These are phyloP conservation scores for Dicaeum eximium DNA, from an alignment of 2,113 vertebrate species.

Conservation along the genomic window DNA sequence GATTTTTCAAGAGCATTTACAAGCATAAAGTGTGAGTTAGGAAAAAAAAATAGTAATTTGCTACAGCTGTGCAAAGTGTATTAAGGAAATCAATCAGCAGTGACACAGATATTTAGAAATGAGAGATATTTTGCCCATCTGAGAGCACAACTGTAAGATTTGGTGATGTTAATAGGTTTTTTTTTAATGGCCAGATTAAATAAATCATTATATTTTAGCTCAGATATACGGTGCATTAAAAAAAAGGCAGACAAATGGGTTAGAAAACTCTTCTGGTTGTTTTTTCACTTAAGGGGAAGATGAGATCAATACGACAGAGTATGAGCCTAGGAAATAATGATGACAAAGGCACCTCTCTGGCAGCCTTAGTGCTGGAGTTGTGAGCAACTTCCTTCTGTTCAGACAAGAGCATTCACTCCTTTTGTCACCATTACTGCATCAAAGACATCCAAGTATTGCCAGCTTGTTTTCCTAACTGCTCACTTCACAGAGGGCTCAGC, in stretches of 20 bases:
- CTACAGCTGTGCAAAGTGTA: conserved; percentile 24
- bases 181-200: neutral
- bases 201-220: neutral
- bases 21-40: neutral
- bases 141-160: neutral
- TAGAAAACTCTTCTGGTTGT: neutral
- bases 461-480: neutral
- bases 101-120: conserved; percentile 20
- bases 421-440: neutral
- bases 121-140: neutral
- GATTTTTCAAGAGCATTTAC: conserved; percentile 37
- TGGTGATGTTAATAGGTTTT: neutral
- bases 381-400: neutral
- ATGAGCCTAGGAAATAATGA: neutral
- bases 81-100: conserved; percentile 32
- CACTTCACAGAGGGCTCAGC: neutral
- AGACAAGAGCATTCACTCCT: neutral
- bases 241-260: neutral
- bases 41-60: neutral
- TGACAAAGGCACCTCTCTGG: neutral
- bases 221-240: neutral
- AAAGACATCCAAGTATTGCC: neutral
- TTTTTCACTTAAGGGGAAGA: neutral
- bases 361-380: neutral
- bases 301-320: neutral